Evolutionary conservation across 1,140 invertebrate genomes (phyloP).

Genomic region (Tenebrio molitor): DNA sequence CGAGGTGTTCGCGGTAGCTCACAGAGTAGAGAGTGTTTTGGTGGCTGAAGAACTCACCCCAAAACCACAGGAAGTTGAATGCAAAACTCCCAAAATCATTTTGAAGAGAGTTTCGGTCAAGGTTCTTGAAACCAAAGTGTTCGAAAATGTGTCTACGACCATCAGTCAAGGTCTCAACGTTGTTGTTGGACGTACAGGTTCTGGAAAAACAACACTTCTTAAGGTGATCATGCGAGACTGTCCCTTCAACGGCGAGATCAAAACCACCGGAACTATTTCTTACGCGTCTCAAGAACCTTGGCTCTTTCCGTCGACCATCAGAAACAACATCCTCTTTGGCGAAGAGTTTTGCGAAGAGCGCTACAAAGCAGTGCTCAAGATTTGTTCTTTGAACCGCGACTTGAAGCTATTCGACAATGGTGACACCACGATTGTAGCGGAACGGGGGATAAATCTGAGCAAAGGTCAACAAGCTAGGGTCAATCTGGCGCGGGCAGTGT

Average conservation of each 20-base stretch:
- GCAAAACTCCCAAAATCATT: slow-evolving; percentile 48
- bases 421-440: slow-evolving; percentile 86
- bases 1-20: slow-evolving; percentile 62
- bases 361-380: slow-evolving; percentile 73
- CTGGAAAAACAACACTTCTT: slow-evolving; percentile 83
- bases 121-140: slow-evolving; percentile 65
- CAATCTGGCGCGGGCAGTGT: slow-evolving; percentile 85
- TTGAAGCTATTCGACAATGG: slow-evolving; percentile 77
- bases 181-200: slow-evolving; percentile 82
- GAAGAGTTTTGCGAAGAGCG: slow-evolving; percentile 56
- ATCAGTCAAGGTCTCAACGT: slow-evolving; percentile 74
- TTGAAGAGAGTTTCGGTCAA: slow-evolving; percentile 48
- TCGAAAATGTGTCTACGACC: slow-evolving; percentile 73
- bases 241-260: slow-evolving; percentile 55
- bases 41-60: slow-evolving; percentile 51
- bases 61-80: slow-evolving; percentile 4
- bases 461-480: slow-evolving; percentile 93
- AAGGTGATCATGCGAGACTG: slow-evolving; percentile 80
- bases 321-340: slow-evolving; percentile 78
- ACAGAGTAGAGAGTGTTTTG: slow-evolving; percentile 55
- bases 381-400: slow-evolving; percentile 77
- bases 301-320: slow-evolving; percentile 68
- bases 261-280: slow-evolving; percentile 69
- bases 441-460: slow-evolving; percentile 85
- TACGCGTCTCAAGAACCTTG: slow-evolving; percentile 76